These are phyloP conservation scores for Spicauda simplicius DNA, from an alignment of 2,888 invertebrate species.

Conservation along the genomic window DNA sequence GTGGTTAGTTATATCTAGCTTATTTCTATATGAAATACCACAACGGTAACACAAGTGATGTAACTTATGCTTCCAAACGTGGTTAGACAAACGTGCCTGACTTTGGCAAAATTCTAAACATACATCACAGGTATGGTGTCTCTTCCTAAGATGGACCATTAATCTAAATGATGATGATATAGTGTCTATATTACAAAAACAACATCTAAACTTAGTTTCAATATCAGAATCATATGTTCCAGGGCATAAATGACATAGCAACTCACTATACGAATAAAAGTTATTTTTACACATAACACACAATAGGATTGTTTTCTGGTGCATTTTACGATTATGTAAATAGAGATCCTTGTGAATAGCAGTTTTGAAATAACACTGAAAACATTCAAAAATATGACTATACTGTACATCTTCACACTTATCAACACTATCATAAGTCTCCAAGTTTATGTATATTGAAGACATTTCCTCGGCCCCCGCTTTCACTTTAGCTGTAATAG, in stretches of 20 bases:
- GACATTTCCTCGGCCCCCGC: slow-evolving; percentile 86
- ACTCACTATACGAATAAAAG: slow-evolving; percentile 94
- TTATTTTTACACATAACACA: slow-evolving; percentile 95
- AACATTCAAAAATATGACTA: slow-evolving; percentile 92
- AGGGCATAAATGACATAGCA: slow-evolving; percentile 94
- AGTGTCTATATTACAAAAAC: slow-evolving; percentile 90
- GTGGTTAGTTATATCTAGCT: slow-evolving; percentile 94
- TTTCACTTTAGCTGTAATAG: slow-evolving; percentile 88
- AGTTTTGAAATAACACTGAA: slow-evolving; percentile 92
- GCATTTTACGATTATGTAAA: slow-evolving; percentile 94
- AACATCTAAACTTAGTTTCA: slow-evolving; percentile 91
- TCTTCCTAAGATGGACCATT: slow-evolving; percentile 94
- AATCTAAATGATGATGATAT: slow-evolving; percentile 94
- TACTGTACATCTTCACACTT: slow-evolving; percentile 84
- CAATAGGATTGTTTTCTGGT: slow-evolving; percentile 91
- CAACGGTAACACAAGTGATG: slow-evolving; percentile 95
- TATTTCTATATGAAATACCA: slow-evolving; percentile 94
- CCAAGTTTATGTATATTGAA: slow-evolving; percentile 88
- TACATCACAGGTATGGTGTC: slow-evolving; percentile 94
- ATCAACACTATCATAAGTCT: slow-evolving; percentile 87
- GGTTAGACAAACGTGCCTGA: slow-evolving; percentile 92
- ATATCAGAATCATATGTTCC: slow-evolving; percentile 88
- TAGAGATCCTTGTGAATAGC: slow-evolving; percentile 93
- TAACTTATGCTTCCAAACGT: slow-evolving; percentile 96
- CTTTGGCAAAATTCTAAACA: slow-evolving; percentile 93